Conservation (phyloP, 2,113 vertebrate species). For the Chloebia gouldiae region DNA sequence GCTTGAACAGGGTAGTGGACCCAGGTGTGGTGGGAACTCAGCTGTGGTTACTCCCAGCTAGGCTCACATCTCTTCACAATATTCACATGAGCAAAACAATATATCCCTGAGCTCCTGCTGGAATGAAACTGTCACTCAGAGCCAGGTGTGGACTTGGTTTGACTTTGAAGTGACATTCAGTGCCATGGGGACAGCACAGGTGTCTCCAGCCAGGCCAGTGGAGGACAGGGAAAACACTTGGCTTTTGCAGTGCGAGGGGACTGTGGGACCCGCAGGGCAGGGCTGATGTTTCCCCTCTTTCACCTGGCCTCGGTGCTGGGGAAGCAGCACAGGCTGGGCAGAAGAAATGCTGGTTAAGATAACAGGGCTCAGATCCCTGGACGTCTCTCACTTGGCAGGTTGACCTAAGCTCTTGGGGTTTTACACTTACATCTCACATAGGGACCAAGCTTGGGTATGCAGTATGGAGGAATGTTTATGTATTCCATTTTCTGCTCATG, state of each 20-base stretch:
- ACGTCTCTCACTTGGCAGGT: background rate
- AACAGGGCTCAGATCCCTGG: background rate
- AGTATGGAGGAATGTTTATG: background rate
- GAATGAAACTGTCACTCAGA: accelerated
- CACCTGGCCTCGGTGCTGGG: accelerated
- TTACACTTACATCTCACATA: background rate
- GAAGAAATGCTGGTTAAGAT: accelerated
- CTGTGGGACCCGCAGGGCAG: background rate
- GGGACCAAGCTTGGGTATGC: background rate
- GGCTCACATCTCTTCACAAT: background rate
- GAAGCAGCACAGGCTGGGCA: background rate
- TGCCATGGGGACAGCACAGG: background rate
- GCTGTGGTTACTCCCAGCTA: background rate
- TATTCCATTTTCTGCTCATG: background rate
- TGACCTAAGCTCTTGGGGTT: background rate
- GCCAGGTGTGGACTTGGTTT: background rate
- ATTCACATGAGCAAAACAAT: accelerated
- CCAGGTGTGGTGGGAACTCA: background rate
- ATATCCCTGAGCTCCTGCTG: background rate
- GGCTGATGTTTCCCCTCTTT: background rate
- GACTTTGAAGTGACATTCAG: background rate
- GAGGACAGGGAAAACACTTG: background rate
- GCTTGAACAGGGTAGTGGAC: background rate
- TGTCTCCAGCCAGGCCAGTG: background rate
- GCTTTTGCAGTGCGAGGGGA: accelerated